A percentile compares a stretch with the other conserved stretches of the same genome.
Evolutionary conservation across 1,140 invertebrate genomes (phyloP).

Genomic region (Drosophila kurseongensis): DNA sequence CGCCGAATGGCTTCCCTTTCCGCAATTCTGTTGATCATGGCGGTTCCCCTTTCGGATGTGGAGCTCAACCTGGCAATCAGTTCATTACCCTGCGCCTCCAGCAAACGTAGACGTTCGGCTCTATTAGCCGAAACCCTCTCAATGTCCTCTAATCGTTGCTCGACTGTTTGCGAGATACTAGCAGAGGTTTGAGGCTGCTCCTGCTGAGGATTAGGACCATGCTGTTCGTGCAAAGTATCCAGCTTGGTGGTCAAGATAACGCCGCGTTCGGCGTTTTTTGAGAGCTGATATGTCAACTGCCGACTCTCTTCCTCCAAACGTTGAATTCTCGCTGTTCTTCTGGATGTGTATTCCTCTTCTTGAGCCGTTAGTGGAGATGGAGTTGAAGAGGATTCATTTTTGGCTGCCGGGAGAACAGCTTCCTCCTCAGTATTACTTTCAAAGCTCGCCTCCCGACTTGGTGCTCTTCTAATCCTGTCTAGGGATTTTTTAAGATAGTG

Average conservation of each 20-base stretch:
- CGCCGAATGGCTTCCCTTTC: conserved; percentile 67
- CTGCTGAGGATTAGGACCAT: conserved; percentile 6
- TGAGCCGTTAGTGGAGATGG: conserved; percentile 54
- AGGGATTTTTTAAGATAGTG: conserved; percentile 83
- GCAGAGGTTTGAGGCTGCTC: conserved; percentile 23
- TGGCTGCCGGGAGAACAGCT: conserved; percentile 20
- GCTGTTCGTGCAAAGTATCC: conserved; percentile 58
- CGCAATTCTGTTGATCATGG: conserved; percentile 83
- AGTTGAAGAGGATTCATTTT: not conserved
- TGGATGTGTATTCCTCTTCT: conserved; percentile 86
- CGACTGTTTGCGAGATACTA: conserved; percentile 66
- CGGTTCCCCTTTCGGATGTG: conserved; percentile 83
- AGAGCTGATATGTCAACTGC: conserved; percentile 55
- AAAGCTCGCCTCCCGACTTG: conserved; percentile 77
- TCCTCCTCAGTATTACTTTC: conserved; percentile 85
- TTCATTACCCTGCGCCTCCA: conserved; percentile 90
- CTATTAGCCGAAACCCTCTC: conserved; percentile 86
- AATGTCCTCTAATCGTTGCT: conserved; percentile 78
- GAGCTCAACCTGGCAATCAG: conserved; percentile 87
- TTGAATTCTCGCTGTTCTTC: conserved; percentile 84
- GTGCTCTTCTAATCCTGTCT: conserved; percentile 69
- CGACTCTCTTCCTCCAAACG: conserved; percentile 75
- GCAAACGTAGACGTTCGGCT: conserved; percentile 87
- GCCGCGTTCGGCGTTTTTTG: conserved; percentile 80
- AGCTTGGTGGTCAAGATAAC: conserved; percentile 55